Base-by-base conservation (phyloP, 2,797 vertebrate genomes). In the Oreochromis grahami region DNA sequence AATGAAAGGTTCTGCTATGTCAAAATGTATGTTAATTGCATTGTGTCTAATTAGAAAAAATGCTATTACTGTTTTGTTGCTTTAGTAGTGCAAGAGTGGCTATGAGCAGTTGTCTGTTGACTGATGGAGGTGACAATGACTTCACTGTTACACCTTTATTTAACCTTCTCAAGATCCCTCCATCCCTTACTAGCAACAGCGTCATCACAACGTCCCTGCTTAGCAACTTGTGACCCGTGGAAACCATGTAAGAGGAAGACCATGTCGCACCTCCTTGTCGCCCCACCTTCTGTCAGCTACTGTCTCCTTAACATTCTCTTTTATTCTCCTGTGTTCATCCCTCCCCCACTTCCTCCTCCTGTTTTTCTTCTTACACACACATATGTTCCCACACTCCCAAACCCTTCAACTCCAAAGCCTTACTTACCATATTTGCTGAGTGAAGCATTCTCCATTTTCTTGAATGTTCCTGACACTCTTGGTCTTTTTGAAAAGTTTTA, bases 201-300 rank as follows among this genome's bases (percentile, higher is more conserved):
- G 84, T 88, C 83, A 85, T 87, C 88, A 86, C 63, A 60, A 76
- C 55, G 60, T 68, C 81, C 86, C 89, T 91, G 85, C 93, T 81
- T 93, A 90, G 91, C 94, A 95, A 95, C 93, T 5, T 70, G 76
- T 89, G 89, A 90, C 91, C 91, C 84, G 53, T 92, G 92, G 95
- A 94, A 94, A 95, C 94, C 78, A 79, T 21, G 53, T 76, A 84
- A 79, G 77, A 89, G 80, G 81, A 80, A 56, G 82, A 81, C 26
- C 77, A 63, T 34, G 74, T 86, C 51, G 78, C 86, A 78, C 79
- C 76, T 84, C 79, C 77, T 77, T 32, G 38, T 26, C 24, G 24
- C 24, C 24, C 24, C 24, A 26, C 24, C 24, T 60, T 81, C 41
- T 82, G 19, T 85, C 86, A 4, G 38, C 53, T 38, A 68, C 55